phyloP scores from a whole-genome alignment of 2,888 invertebrate genomes.

The Dynastes tityus region DNA sequence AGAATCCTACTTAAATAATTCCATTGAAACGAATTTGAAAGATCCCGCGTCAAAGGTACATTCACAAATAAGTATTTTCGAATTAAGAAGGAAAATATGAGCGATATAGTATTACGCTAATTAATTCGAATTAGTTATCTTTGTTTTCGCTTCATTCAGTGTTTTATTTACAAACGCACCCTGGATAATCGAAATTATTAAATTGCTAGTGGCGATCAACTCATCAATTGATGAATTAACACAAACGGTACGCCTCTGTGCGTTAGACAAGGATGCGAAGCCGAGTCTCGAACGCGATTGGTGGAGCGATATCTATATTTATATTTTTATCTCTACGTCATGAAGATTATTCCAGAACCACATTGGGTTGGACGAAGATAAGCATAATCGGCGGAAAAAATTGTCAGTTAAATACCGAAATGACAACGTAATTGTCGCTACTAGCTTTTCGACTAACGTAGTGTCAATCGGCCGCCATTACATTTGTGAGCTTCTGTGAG shows the following conservation, averaged over 20 bases:
- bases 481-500: neutral
- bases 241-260: neutral
- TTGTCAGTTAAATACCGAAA: slow-evolving; percentile 30
- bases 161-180: too few species aligned
- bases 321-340: slow-evolving; percentile 12
- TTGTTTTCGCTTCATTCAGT: too few species aligned
- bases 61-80: too few species aligned
- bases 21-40: too few species aligned
- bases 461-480: slow-evolving; percentile 18
- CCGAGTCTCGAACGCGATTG: slow-evolving; percentile 1
- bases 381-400: neutral
- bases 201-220: neutral
- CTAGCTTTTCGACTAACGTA: slow-evolving; percentile 20
- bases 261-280: slow-evolving; percentile 10
- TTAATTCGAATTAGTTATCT: too few species aligned
- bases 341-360: neutral
- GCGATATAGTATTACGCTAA: too few species aligned
- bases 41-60: too few species aligned
- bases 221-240: slow-evolving; percentile 19
- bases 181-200: too few species aligned
- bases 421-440: slow-evolving; percentile 42
- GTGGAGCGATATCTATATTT: neutral
- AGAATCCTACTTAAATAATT: too few species aligned
- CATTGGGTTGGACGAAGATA: neutral
- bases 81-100: too few species aligned